phyloP scores from a whole-genome alignment of 2,797 vertebrate species.

The Choloepus didactylus region DNA sequence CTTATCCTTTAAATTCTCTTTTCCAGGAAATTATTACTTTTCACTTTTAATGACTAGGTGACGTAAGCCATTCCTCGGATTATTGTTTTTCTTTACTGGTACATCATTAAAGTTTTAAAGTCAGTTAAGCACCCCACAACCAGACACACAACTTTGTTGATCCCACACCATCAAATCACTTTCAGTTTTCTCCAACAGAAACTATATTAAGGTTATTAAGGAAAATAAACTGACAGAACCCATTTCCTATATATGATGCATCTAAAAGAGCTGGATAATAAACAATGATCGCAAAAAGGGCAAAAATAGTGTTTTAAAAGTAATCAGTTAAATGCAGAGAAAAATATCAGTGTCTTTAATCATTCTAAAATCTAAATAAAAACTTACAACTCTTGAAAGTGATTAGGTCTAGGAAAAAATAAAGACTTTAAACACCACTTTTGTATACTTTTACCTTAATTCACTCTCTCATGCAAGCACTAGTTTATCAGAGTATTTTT shows the following conservation, averaged over 20 bases:
- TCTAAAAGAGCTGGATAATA: not conserved
- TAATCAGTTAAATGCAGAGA: not conserved
- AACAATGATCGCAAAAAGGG: not conserved
- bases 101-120: not conserved
- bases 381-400: not conserved
- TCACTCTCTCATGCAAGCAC: fast-evolving
- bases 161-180: not conserved
- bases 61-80: not conserved
- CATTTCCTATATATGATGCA: not conserved
- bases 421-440: not conserved
- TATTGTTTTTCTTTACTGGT: not conserved
- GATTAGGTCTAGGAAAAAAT: not conserved
- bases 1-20: not conserved
- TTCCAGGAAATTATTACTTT: not conserved
- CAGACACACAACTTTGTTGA: not conserved
- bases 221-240: not conserved
- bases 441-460: not conserved
- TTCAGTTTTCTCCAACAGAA: not conserved
- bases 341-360: not conserved
- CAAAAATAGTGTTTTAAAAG: not conserved
- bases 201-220: not conserved
- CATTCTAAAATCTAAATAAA: not conserved
- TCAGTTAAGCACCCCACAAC: not conserved
- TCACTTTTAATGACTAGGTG: not conserved
- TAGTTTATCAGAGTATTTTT: not conserved